Percentiles rank a stretch among this genome's conserved stretches.
These are phyloP conservation scores for Cercopithecus mona DNA, from an alignment of 2,113 vertebrate species.

Conservation along the genomic window DNA sequence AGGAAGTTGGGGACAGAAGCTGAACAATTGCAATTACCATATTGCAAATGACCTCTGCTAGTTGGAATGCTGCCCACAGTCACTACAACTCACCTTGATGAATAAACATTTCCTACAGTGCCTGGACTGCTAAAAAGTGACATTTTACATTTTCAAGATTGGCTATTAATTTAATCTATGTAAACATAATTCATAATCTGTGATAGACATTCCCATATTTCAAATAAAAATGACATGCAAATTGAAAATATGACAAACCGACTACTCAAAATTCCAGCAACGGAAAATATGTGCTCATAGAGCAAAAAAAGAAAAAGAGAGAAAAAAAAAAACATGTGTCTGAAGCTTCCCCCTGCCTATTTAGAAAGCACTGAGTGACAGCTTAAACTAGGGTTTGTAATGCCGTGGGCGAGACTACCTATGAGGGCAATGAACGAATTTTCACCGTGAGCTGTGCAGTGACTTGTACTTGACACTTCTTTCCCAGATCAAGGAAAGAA, in stretches of 20 bases:
- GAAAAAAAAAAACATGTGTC: background rate
- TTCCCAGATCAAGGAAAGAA: background rate
- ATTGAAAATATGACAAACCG: background rate
- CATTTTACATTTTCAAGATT: slow-evolving; percentile 46
- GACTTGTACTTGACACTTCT: background rate
- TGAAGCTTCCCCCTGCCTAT: background rate
- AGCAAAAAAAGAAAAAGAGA: background rate
- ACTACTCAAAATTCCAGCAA: background rate
- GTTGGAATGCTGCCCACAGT: background rate
- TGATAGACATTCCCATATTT: slow-evolving; percentile 37
- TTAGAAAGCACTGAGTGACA: background rate
- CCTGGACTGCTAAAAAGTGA: slow-evolving; percentile 23
- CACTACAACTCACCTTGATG: slow-evolving; percentile 30
- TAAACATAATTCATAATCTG: background rate
- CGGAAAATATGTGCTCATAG: background rate
- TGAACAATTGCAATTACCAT: background rate
- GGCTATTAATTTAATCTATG: slow-evolving; percentile 41
- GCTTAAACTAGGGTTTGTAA: background rate
- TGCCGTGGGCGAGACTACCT: background rate
- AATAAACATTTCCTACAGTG: background rate
- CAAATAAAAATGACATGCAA: background rate
- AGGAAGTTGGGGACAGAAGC: slow-evolving; percentile 10
- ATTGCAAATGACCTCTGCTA: slow-evolving; percentile 25
- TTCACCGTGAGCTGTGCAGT: background rate
- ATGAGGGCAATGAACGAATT: too few relatives aligned